Conservation (phyloP, 2,888 invertebrate species). For the Stegophylla sp. region DNA sequence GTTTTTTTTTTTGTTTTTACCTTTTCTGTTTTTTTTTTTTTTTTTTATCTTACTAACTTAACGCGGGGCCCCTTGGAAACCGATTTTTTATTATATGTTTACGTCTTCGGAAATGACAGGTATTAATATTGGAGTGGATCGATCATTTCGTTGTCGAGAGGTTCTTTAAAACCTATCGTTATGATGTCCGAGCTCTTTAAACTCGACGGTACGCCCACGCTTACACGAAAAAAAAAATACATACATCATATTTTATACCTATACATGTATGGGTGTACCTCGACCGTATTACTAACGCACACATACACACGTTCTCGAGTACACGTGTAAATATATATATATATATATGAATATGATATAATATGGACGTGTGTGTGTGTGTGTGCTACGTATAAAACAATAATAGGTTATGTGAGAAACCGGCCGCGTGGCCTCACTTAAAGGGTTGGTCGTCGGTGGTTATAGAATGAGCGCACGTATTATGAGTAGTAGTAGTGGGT, state of each 20-base stretch:
- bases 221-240: slow-evolving; percentile 1
- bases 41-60: slow-evolving; percentile 8
- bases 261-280: not conserved
- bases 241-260: slow-evolving; percentile 22
- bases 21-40: not conserved
- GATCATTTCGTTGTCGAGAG: slow-evolving; percentile 48
- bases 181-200: slow-evolving; percentile 53
- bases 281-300: too few species aligned
- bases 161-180: slow-evolving; percentile 49
- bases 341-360: not conserved
- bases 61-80: slow-evolving; percentile 15
- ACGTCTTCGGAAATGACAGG: slow-evolving; percentile 50
- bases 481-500: too few species aligned
- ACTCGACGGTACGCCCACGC: slow-evolving; percentile 47
- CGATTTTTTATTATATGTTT: slow-evolving; percentile 50
- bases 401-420: slow-evolving; percentile 41
- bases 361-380: not conserved
- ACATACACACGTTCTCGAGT: not conserved
- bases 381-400: slow-evolving; percentile 37
- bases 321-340: not conserved
- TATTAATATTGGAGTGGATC: slow-evolving; percentile 58
- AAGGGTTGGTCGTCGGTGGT: slow-evolving; percentile 33
- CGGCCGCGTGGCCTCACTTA: not conserved
- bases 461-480: too few species aligned
- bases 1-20: not conserved